Percentiles rank a stretch among this genome's conserved stretches.
These are phyloP conservation scores for Ferrisia virgata DNA, from an alignment of 2,888 invertebrate genomes.

Conservation along the genomic window DNA sequence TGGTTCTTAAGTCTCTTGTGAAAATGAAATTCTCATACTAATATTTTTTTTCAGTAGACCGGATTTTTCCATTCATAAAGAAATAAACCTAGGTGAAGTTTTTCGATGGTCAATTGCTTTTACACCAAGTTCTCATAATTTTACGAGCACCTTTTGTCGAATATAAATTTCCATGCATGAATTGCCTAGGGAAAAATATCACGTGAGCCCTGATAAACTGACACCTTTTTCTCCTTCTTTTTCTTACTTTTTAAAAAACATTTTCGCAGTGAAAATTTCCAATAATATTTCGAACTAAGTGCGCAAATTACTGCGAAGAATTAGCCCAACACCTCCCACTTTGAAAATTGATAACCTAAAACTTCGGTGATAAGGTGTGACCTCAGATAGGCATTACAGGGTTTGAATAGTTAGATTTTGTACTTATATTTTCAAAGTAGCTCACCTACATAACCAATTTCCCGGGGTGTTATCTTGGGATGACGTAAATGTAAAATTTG, in stretches of 20 bases:
- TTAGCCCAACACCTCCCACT: background rate
- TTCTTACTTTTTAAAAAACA: background rate
- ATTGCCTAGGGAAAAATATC: background rate
- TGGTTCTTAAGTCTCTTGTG: background rate
- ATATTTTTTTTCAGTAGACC: background rate
- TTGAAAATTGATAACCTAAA: background rate
- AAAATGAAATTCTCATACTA: background rate
- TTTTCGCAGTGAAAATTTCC: background rate
- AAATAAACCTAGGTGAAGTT: background rate
- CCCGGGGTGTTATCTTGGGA: background rate
- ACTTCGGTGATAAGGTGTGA: background rate
- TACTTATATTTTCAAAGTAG: background rate
- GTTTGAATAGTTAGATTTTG: background rate
- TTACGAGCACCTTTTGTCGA: no score
- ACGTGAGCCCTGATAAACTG: background rate
- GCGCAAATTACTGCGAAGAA: background rate
- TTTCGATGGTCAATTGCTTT: background rate
- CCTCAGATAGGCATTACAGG: background rate
- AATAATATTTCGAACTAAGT: background rate
- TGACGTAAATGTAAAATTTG: background rate
- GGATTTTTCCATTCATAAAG: background rate
- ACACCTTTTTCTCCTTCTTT: no score
- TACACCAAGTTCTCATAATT: no score
- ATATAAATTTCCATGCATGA: background rate
- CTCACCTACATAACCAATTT: background rate